Conservation (phyloP, 2,113 vertebrate genomes). For the Urocynchramus pylzowi region DNA sequence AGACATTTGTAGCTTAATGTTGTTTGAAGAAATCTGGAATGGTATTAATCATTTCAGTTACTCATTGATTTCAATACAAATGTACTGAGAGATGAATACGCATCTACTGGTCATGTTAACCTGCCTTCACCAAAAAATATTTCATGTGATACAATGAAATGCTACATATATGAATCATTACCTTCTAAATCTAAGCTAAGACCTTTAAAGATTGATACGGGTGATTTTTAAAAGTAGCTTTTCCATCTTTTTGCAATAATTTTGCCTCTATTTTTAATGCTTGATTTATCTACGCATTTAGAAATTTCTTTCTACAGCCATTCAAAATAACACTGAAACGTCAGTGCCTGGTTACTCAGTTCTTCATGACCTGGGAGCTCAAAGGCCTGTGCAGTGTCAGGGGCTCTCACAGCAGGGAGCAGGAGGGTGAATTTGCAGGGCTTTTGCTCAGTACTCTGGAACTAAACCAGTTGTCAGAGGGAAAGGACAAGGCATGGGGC, state of each 20-base stretch:
- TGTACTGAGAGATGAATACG: neutral
- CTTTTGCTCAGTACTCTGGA: neutral
- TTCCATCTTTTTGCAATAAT: neutral
- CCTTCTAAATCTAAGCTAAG: neutral
- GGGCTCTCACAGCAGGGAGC: neutral
- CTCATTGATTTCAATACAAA: neutral
- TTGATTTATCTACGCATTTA: neutral
- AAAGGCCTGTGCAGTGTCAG: neutral
- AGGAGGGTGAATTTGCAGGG: neutral
- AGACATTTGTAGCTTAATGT: neutral
- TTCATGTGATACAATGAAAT: neutral
- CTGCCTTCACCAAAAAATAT: neutral
- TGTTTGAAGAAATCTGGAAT: slow-evolving; percentile 17
- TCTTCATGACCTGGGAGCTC: neutral
- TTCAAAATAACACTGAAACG: neutral
- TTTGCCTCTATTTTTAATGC: neutral
- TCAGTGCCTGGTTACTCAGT: neutral
- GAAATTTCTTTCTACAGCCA: neutral
- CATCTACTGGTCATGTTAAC: slow-evolving; percentile 21
- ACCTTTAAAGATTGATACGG: neutral
- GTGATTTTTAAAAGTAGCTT: neutral
- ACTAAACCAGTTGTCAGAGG: neutral
- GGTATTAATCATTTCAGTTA: slow-evolving; percentile 46
- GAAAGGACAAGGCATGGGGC: neutral
- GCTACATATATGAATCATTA: slow-evolving; percentile 16